Conservation (phyloP, 2,113 vertebrate species). For the Centropristis striata region DNA sequence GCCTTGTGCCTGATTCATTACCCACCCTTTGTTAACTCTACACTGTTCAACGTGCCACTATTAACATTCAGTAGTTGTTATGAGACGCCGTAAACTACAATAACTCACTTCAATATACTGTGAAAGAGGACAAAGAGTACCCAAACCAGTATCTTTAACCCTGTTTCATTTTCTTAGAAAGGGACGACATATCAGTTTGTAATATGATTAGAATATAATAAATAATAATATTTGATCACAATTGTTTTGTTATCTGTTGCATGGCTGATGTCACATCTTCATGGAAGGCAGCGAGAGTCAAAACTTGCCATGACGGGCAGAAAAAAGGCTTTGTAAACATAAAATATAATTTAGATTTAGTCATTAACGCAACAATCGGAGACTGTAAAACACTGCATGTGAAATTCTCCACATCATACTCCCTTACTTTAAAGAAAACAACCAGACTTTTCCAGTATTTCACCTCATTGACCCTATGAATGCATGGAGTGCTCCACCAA, state of each 20-base stretch:
- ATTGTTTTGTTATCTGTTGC: conserved; percentile 61
- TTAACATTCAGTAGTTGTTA: conserved; percentile 81
- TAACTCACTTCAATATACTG: conserved; percentile 72
- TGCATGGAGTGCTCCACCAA: conserved; percentile 62
- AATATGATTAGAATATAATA: conserved; percentile 75
- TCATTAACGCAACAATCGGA: conserved; percentile 57
- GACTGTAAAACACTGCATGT: conserved; percentile 56
- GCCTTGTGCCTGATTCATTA: conserved; percentile 63
- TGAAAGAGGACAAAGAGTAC: conserved; percentile 63
- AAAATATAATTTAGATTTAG: conserved; percentile 73
- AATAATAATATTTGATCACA: conserved; percentile 73
- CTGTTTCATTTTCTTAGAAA: conserved; percentile 44
- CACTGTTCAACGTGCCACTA: conserved; percentile 60
- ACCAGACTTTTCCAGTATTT: conserved; percentile 65
- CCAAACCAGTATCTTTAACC: conserved; percentile 55
- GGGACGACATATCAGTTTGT: conserved; percentile 50
- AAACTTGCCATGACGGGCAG: conserved; percentile 52
- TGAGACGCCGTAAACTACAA: conserved; percentile 67
- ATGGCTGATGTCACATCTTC: conserved; percentile 65
- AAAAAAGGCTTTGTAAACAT: conserved; percentile 73
- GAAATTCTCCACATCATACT: conserved; percentile 64
- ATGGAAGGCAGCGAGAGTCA: conserved; percentile 72
- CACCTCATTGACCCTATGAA: conserved; percentile 72
- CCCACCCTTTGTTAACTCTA: conserved; percentile 47
- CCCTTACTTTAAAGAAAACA: conserved; percentile 57